Conservation (phyloP, 2,113 vertebrate species). For the Ondatra zibethicus region DNA sequence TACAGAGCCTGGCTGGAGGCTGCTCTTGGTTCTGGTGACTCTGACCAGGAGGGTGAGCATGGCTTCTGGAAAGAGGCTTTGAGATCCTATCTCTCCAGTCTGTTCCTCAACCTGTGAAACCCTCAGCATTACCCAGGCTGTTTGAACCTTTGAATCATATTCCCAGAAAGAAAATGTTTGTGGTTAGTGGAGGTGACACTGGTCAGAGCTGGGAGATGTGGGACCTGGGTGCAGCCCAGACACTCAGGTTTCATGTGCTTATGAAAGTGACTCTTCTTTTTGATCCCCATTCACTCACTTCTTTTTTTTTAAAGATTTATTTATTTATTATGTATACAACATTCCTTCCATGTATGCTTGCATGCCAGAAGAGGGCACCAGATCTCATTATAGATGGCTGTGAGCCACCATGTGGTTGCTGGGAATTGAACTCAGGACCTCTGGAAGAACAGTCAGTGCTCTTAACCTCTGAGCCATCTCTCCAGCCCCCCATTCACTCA, state of each 20-base stretch:
- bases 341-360: too few relatives aligned
- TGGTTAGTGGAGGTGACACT: not conserved
- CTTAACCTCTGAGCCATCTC: too few relatives aligned
- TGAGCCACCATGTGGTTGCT: too few relatives aligned
- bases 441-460: too few relatives aligned
- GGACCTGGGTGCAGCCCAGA: not conserved
- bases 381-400: too few relatives aligned
- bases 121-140: not conserved
- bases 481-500: not conserved
- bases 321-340: too few relatives aligned
- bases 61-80: not conserved
- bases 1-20: constrained; percentile 61
- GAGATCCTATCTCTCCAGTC: not conserved
- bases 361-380: too few relatives aligned
- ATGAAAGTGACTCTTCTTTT: not conserved
- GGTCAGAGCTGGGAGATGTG: not conserved
- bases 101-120: not conserved
- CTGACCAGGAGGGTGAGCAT: not conserved
- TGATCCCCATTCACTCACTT: not conserved
- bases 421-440: too few relatives aligned
- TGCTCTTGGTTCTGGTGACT: constrained; percentile 26
- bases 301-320: too few relatives aligned
- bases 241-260: not conserved
- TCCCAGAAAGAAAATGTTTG: not conserved
- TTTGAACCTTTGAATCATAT: not conserved